Evolutionary conservation across 2,113 vertebrate species (phyloP), one percentile per base, ranked within the genome.

Genomic region (Pagrus major): DNA sequence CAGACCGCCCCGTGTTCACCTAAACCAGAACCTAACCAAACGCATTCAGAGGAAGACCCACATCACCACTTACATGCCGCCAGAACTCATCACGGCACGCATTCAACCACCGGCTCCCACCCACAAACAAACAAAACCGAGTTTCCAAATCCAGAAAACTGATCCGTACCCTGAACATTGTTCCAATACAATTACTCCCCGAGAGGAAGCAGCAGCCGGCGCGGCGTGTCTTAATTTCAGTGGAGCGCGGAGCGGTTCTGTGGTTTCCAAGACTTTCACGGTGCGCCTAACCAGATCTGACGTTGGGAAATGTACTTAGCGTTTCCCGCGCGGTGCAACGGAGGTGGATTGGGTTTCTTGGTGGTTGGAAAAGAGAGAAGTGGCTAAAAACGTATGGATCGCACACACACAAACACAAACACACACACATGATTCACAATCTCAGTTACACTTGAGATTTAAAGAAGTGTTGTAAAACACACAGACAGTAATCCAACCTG

Each of bases 231-330:
- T 80, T 37, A 1, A 66, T 71, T 82, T 77, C 76, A 81, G 61
- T 23, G 25, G 66, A 81, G 68, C 52, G 7, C 21, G 21, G 8
- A 27, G 78, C 1, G 46, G 68, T 65, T 79, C 60, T 76, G 88
- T 8, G 76, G 76, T n/a, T 77, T 73, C 31, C 52, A 1, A 29
- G 35, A 72, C 70, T 75, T 74, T 76, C 52, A 86, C 58, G 44
- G 71, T 1, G 9, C 73, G 72, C 73, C 66, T 81, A 88, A 88
- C 80, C 76, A 83, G 80, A 84, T 39, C 51, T 59, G 80, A 88
- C 35, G 1, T 39, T 75, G 73, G 78, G 81, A 76, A 84, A 83
- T 85, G 46, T 68, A 66, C 81, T 88, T 74, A 81, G 31, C 44
- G 35, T 79, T 73, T 49, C 79, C 11, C 54, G 18, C n/a, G n/a